phyloP scores from a whole-genome alignment of 1,140 invertebrate genomes.

The Ceratosolen fusciceps region DNA sequence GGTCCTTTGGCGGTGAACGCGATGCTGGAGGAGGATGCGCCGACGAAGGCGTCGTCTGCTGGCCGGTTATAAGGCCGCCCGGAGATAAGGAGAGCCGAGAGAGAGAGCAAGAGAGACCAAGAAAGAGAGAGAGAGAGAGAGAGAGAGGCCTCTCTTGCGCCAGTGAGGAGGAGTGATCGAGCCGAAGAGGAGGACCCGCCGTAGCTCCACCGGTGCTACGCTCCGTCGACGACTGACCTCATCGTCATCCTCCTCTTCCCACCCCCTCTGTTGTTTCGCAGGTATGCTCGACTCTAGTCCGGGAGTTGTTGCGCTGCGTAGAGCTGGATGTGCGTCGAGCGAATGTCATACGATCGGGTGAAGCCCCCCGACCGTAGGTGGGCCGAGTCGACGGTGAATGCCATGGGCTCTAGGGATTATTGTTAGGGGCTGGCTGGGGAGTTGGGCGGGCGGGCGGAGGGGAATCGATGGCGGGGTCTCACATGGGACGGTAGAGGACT shows the following conservation, averaged over 20 bases:
- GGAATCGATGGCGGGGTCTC: neutral
- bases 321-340: neutral
- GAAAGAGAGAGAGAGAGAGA: no score
- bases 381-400: no score
- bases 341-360: neutral
- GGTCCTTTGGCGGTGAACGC: no score
- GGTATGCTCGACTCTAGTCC: neutral
- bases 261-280: no score
- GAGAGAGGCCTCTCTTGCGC: neutral
- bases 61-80: neutral
- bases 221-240: no score
- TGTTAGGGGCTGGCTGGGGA: no score
- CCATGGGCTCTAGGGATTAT: no score
- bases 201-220: neutral
- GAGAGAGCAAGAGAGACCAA: no score
- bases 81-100: neutral
- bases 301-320: neutral
- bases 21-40: neutral
- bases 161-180: neutral
- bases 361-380: no score
- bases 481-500: no score
- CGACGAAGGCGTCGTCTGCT: neutral
- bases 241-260: neutral
- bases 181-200: neutral
- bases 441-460: no score